Evolutionary conservation across 1,140 invertebrate species (phyloP).

Genomic region (Thaumatotibia leucotreta): DNA sequence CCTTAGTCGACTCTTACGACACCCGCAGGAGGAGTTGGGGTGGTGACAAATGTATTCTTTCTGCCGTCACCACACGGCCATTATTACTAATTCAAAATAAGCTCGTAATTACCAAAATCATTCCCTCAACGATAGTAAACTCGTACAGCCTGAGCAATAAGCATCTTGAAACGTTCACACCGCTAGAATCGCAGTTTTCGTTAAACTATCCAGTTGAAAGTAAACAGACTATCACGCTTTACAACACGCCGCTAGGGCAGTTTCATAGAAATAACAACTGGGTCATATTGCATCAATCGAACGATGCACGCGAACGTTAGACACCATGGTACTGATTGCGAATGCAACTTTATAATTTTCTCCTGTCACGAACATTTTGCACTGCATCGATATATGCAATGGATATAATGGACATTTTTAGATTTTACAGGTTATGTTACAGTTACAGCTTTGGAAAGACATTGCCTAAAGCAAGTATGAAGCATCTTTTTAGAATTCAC

Average conservation of each 20-base stretch:
- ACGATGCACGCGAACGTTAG: conserved; percentile 49
- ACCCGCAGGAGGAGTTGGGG: no score
- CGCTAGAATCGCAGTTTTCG: background rate
- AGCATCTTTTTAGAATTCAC: no score
- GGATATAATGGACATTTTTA: background rate
- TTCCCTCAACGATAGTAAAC: background rate
- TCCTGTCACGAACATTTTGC: conserved; percentile 35
- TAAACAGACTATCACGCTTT: conserved; percentile 6
- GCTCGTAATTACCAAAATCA: background rate
- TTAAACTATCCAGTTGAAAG: background rate
- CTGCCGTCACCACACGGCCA: no score
- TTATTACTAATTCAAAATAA: no score
- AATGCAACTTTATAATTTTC: conserved; percentile 43
- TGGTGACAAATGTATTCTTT: no score
- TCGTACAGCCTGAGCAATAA: background rate
- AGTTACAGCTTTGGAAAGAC: no score
- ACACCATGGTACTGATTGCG: conserved; percentile 45
- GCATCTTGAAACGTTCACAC: background rate
- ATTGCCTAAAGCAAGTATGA: no score
- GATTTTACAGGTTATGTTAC: no score
- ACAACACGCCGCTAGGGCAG: conserved; percentile 21
- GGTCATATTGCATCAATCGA: conserved; percentile 60
- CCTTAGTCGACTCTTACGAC: no score
- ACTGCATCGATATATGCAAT: background rate
- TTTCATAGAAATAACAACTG: conserved; percentile 51